These are phyloP conservation scores for Ephydatia muelleri DNA, from an alignment of 37 sponge, comb jelly and placozoan species.

Conservation along the genomic window DNA sequence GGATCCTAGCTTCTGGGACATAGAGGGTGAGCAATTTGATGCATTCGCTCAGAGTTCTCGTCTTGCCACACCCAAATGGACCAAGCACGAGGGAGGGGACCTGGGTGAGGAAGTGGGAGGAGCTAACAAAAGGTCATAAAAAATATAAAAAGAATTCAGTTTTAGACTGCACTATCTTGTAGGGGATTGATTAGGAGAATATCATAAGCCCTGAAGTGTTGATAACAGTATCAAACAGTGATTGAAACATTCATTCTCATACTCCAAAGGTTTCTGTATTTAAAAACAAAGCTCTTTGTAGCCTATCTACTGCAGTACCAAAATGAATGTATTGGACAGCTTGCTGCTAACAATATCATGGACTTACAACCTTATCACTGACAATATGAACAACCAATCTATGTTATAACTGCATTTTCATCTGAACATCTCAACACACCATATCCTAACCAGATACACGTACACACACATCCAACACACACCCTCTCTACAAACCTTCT, in stretches of 20 bases:
- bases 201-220: not conserved
- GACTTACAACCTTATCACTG: too few relatives aligned
- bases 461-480: slow-evolving; percentile 47
- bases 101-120: slow-evolving; percentile 14
- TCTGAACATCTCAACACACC: too few relatives aligned
- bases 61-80: slow-evolving; percentile 95
- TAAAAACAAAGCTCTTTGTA: not conserved
- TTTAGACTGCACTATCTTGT: not conserved
- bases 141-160: not conserved
- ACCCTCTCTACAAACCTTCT: too few relatives aligned
- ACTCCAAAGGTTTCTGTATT: too few relatives aligned
- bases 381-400: too few relatives aligned
- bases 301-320: too few relatives aligned
- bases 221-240: slow-evolving; percentile 4
- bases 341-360: too few relatives aligned
- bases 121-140: not conserved
- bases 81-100: slow-evolving; percentile 86
- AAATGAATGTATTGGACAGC: too few relatives aligned
- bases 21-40: slow-evolving; percentile 54
- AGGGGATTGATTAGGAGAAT: too few relatives aligned
- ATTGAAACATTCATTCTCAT: too few relatives aligned
- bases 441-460: too few relatives aligned
- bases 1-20: slow-evolving; percentile 39
- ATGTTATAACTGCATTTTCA: too few relatives aligned
- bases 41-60: slow-evolving; percentile 80